These are phyloP conservation scores for Parambassis ranga DNA, from an alignment of 2,797 vertebrate genomes.

Conservation along the genomic window DNA sequence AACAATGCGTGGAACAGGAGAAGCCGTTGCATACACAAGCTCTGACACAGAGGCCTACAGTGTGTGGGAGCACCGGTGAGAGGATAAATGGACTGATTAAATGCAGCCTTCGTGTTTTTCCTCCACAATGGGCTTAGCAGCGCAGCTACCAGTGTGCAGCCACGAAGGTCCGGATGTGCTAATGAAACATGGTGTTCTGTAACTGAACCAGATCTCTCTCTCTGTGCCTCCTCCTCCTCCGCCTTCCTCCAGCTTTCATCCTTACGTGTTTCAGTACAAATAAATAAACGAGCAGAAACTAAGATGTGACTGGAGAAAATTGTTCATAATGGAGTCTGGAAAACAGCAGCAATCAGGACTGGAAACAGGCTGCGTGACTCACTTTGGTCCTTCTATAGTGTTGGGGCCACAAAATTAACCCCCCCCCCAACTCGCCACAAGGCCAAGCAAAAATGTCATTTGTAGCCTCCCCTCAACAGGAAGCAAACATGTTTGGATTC, in stretches of 20 bases:
- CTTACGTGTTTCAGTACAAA: constrained; percentile 57
- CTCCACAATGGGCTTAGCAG: constrained; percentile 58
- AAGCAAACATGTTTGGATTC: constrained; percentile 59
- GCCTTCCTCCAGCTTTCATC: constrained; percentile 54
- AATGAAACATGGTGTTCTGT: constrained; percentile 56
- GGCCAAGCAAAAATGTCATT: constrained; percentile 12
- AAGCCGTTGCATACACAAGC: constrained; percentile 55
- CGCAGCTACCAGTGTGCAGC: constrained; percentile 55
- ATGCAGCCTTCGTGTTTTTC: constrained; percentile 69
- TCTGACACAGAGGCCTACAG: constrained; percentile 40
- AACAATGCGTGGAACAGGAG: constrained; percentile 77
- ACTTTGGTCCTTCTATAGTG: constrained; percentile 52
- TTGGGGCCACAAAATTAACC: constrained; percentile 48
- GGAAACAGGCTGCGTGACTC: constrained; percentile 63
- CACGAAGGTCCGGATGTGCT: constrained; percentile 64
- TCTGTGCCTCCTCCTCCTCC: constrained; percentile 29
- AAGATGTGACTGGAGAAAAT: constrained; percentile 66
- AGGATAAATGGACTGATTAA: constrained; percentile 72
- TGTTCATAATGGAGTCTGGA: constrained; percentile 66
- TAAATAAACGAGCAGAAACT: constrained; percentile 72
- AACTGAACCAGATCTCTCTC: constrained; percentile 61
- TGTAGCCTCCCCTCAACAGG: constrained; percentile 24
- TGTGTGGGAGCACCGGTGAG: constrained; percentile 39
- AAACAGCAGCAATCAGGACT: constrained; percentile 69
- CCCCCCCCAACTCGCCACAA: constrained; percentile 27